phyloP scores from a whole-genome alignment of 2,888 invertebrate genomes.

The Hofmannophila pseudospretella region DNA sequence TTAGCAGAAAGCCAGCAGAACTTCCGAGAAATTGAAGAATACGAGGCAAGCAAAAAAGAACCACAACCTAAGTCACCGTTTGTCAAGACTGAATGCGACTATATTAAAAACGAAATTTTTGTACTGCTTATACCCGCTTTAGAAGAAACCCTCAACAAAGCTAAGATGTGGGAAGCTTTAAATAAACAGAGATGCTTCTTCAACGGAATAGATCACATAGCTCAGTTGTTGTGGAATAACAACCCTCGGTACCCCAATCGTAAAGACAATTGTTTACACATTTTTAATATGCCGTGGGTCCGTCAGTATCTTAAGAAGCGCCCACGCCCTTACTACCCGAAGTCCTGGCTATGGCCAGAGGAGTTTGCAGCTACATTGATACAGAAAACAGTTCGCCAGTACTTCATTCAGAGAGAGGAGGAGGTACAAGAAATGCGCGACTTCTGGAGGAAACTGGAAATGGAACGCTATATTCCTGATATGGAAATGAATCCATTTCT shows the following conservation, averaged over 20 bases:
- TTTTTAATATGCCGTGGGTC: slow-evolving; percentile 80
- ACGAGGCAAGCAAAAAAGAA: slow-evolving; percentile 35
- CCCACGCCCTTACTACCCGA: slow-evolving; percentile 78
- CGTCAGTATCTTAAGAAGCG: slow-evolving; percentile 56
- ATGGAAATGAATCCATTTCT: slow-evolving; percentile 55
- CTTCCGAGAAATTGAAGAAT: slow-evolving; percentile 41
- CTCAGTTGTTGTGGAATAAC: slow-evolving; percentile 76
- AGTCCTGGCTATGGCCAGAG: slow-evolving; percentile 79
- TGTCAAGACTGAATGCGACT: slow-evolving; percentile 61
- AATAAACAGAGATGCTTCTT: slow-evolving; percentile 72
- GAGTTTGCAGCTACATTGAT: slow-evolving; percentile 78
- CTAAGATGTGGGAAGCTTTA: slow-evolving; percentile 62
- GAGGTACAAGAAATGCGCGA: slow-evolving; percentile 81
- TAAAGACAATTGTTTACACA: slow-evolving; percentile 49
- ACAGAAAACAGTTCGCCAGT: slow-evolving; percentile 78
- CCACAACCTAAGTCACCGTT: slow-evolving; percentile 42
- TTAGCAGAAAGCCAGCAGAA: slow-evolving; percentile 42
- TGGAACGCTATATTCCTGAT: slow-evolving; percentile 39
- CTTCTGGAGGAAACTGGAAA: slow-evolving; percentile 77
- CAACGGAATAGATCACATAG: slow-evolving; percentile 79
- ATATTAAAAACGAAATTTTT: slow-evolving; percentile 67
- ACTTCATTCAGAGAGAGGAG: slow-evolving; percentile 73
- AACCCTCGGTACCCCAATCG: slow-evolving; percentile 76
- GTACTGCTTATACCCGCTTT: slow-evolving; percentile 66
- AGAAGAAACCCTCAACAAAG: slow-evolving; percentile 65